Evolutionary conservation across 2,888 invertebrate species (phyloP).

Genomic region (Lysandra coridon): DNA sequence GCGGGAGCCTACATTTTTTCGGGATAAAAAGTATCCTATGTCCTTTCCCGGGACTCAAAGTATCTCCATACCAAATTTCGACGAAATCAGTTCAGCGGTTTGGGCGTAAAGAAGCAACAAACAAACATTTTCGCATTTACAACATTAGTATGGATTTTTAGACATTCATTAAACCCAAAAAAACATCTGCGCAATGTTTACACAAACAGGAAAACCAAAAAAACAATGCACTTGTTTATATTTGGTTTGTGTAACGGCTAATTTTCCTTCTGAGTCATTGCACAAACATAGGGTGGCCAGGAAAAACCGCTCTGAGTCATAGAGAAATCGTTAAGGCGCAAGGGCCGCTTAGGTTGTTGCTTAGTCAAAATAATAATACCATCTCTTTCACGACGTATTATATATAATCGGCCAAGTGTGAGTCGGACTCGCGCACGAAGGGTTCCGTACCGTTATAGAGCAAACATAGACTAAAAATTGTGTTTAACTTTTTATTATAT

Average conservation of each 20-base stretch:
- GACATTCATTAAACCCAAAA: background rate
- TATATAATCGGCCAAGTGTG: background rate
- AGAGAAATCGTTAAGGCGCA: background rate
- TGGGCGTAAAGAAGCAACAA: too few species aligned
- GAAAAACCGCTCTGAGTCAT: slow-evolving; percentile 24
- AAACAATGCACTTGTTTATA: slow-evolving; percentile 3
- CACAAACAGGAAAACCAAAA: background rate
- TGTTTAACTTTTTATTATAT: too few species aligned
- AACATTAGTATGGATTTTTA: too few species aligned
- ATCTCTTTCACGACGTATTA: background rate
- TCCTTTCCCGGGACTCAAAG: too few species aligned
- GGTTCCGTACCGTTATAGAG: too few species aligned
- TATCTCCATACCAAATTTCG: too few species aligned
- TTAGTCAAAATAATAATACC: background rate
- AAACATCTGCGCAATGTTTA: background rate
- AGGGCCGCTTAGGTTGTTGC: background rate
- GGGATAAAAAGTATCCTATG: too few species aligned
- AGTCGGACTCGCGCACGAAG: too few species aligned
- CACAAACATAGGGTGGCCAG: slow-evolving; percentile 20
- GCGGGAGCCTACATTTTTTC: too few species aligned
- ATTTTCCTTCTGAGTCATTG: slow-evolving; percentile 26
- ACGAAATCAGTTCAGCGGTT: too few species aligned
- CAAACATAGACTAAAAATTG: too few species aligned
- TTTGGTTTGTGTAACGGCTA: background rate
- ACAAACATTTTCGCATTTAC: too few species aligned